Percentiles rank a stretch among this genome's conserved stretches.
Evolutionary conservation across 2,888 invertebrate genomes (phyloP).

Genomic region (Macrosoma leucophasiata): DNA sequence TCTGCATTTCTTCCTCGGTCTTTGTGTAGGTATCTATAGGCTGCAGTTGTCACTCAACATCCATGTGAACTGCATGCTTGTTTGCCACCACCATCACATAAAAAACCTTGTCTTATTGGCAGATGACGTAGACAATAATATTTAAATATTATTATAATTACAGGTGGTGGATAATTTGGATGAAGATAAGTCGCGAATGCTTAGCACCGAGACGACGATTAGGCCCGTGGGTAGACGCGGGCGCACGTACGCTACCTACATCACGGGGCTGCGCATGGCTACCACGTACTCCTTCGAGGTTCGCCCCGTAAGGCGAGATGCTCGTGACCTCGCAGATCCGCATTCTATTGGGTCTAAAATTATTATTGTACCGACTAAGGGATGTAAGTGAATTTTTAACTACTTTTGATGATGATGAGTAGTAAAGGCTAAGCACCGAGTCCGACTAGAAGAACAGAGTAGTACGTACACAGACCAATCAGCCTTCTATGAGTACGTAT

Average conservation of each 20-base stretch:
- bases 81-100: too few species aligned
- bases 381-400: conserved; percentile 88
- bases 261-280: conserved; percentile 85
- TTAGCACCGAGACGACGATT: conserved; percentile 34
- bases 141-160: conserved; percentile 13
- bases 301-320: conserved; percentile 73
- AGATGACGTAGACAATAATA: too few species aligned
- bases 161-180: conserved; percentile 58
- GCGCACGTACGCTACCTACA: conserved; percentile 73
- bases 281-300: conserved; percentile 89
- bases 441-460: conserved; percentile 35
- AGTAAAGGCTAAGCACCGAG: conserved; percentile 31
- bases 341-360: conserved; percentile 79
- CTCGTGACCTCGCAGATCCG: conserved; percentile 68
- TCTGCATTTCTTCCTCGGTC: too few species aligned
- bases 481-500: conserved; percentile 64
- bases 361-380: conserved; percentile 86
- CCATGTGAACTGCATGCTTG: too few species aligned
- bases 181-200: conserved; percentile 40
- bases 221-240: conserved; percentile 37
- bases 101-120: too few species aligned
- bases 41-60: too few species aligned
- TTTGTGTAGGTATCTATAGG: too few species aligned
- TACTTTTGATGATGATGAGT: conserved; percentile 47
- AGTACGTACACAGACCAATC: conserved; percentile 34